Conservation (phyloP, 1,140 invertebrate genomes). For the Zaprionus capensis region DNA sequence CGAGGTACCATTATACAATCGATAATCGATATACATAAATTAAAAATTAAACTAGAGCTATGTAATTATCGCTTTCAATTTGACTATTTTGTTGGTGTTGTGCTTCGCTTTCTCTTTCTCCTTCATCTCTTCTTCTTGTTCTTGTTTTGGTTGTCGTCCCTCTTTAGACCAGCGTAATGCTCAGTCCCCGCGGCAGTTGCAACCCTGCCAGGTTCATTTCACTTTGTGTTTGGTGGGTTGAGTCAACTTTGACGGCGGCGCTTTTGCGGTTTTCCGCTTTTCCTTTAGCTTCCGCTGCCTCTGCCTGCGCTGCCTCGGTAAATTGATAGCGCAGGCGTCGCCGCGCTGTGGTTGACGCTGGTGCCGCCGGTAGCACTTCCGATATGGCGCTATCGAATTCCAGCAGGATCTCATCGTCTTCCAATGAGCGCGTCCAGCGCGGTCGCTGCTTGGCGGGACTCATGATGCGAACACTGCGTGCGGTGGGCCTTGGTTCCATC, state of each 20-base stretch:
- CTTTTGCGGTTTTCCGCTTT: slow-evolving; percentile 40
- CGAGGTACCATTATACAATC: slow-evolving; percentile 53
- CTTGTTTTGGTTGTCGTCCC: neutral
- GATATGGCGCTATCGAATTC: slow-evolving; percentile 78
- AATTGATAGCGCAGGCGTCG: slow-evolving; percentile 61
- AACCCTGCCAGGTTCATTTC: slow-evolving; percentile 39
- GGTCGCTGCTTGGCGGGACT: slow-evolving; percentile 69
- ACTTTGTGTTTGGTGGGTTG: slow-evolving; percentile 48
- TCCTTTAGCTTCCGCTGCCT: slow-evolving; percentile 19
- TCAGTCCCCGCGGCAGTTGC: slow-evolving; percentile 62
- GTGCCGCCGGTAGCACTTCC: slow-evolving; percentile 69
- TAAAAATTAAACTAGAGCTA: slow-evolving; percentile 55
- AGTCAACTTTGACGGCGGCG: slow-evolving; percentile 9
- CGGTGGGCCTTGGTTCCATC: slow-evolving; percentile 10
- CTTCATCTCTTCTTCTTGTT: neutral
- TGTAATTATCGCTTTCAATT: slow-evolving; percentile 72
- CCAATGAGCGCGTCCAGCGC: slow-evolving; percentile 68
- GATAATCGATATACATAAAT: slow-evolving; percentile 43
- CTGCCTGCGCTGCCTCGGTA: slow-evolving; percentile 38
- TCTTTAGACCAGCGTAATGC: slow-evolving; percentile 65
- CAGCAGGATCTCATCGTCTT: slow-evolving; percentile 77
- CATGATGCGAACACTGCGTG: slow-evolving; percentile 62
- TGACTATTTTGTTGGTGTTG: slow-evolving; percentile 60
- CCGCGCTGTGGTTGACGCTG: slow-evolving; percentile 37
- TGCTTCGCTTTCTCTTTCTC: slow-evolving; percentile 1